Evolutionary conservation across 2,113 vertebrate genomes (phyloP), one percentile per base, ranked within the genome.

Genomic region (Tupaia chinensis): DNA sequence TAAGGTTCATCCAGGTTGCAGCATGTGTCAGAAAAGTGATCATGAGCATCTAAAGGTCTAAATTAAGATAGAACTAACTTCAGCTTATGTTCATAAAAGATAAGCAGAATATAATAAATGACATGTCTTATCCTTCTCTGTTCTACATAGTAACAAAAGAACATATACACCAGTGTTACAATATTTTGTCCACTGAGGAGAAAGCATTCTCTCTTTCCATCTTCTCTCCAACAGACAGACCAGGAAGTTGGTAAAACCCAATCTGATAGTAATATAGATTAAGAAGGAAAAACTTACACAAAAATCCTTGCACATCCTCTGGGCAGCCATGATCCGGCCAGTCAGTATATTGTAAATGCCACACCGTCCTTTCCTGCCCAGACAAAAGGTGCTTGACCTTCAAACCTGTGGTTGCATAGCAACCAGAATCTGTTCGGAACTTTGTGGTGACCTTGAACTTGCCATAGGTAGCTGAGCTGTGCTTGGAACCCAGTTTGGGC

Each of bases 241-340:
- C 15, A 34, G 4, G 20, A 23, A 32, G 34, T 0, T 65, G 53
- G 22, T 58, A 53, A 89, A 66, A 83, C 7, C 22, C 58, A 4
- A 32, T 15, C 20, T 25, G 20, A 17, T 11, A 53, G 79, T 44
- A 86, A 77, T 15, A 20, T 60, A 11, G 3, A n/a, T 3, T 0
- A 2, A 14, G 15, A 82, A 90, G 34, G 8, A 85, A 7, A 93
- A 32, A 97, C 99, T 99, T 98, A 99, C 99, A 99, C 81, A 99
- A 98, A 97, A 99, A 99, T 81, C 99, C 99, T 98, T 99, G 98
- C 78, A 99, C 99, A 77, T 99, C 99, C 98, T 99, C 99, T 3
- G 99, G 99, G 96, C 99, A 99, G 58, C 99, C 99, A 2, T 99
- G 99, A 95, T 99, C 99, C 7, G 98, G 98, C 99, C 98, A 99